phyloP scores from a whole-genome alignment of 2,797 vertebrate species.

The Selene dorsalis region DNA sequence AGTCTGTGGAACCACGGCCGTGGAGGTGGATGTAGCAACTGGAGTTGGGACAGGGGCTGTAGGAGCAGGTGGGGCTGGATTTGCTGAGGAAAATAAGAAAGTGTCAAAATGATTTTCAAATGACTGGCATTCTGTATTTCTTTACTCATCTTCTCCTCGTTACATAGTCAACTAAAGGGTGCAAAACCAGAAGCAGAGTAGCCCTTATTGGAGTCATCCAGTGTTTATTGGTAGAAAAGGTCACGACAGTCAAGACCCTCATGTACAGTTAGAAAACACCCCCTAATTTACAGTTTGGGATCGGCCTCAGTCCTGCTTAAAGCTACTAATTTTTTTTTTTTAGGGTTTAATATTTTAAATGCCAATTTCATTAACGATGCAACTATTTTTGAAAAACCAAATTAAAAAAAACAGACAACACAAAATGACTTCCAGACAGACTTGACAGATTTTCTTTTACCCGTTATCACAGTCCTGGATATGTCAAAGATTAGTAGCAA shows the following conservation, averaged over 20 bases:
- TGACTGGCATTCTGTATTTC: background rate
- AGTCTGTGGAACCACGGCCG: slow-evolving; percentile 84
- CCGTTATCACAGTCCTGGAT: too few relatives aligned
- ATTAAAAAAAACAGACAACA: too few relatives aligned
- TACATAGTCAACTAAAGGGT: background rate
- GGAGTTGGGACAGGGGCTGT: slow-evolving; percentile 43
- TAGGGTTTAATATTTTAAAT: too few relatives aligned
- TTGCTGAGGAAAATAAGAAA: slow-evolving; percentile 26
- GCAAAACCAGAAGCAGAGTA: background rate
- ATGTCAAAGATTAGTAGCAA: too few relatives aligned
- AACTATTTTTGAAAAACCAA: too few relatives aligned
- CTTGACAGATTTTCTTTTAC: too few relatives aligned
- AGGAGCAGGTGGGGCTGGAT: slow-evolving; percentile 39
- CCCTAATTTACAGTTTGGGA: too few relatives aligned
- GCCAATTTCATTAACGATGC: too few relatives aligned
- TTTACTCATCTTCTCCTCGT: background rate
- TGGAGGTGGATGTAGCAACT: slow-evolving; percentile 78
- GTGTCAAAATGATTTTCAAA: slow-evolving; percentile 1
- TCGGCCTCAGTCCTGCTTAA: too few relatives aligned
- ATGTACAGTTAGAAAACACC: too few relatives aligned
- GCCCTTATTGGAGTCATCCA: background rate
- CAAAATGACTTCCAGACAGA: too few relatives aligned
- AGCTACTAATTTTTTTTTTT: too few relatives aligned
- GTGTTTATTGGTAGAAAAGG: background rate
- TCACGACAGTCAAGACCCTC: background rate